Evolutionary conservation across 2,888 invertebrate genomes (phyloP), one percentile per base, ranked within the genome.

Genomic region (Lasioglossum marginatum): DNA sequence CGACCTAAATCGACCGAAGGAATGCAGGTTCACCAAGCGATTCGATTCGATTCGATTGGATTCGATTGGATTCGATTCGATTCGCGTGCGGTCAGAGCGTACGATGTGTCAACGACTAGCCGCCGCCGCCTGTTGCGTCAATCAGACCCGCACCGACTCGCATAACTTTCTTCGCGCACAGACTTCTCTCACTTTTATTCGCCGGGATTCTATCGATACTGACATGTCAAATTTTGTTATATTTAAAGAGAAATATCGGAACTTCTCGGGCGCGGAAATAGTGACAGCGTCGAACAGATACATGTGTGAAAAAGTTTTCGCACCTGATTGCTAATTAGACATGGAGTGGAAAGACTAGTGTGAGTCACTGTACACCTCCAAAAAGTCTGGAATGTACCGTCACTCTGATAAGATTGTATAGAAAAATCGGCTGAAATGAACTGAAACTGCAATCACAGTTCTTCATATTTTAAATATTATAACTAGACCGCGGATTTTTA

Each of bases 1-100:
- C 63, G 77, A 77, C 45, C 31, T 48, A 66, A 66, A 31, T 77
- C 66, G 48, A 48, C 34, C 66, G 23, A 37, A 66, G 34, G 45
- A 68, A 77, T 63, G 45, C 16, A 63, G 31, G 48, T 23, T 52
- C 45, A 27, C 14, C 60, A 43, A 45, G 31, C 66, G 66, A 34
- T 66, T 19, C 66, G 66, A 34, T 66, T 34, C 66, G 66, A 66
- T 34, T 19, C 8, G 63, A 19, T 66, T 19, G 16, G 31, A 31
- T 63, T 34, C 8, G 63, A 19, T 66, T 19, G 16, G 31, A 31
- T 63, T 34, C 63, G 31, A 31, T 63, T 31, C 63, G 63, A 63
- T 31, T 19, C 66, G 66, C 66, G 34, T 34, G 19, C 66, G 34
- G 34, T 66, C 66, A 60, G 60, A 27, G 14, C 60, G 60, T 27